Evolutionary conservation across 2,888 invertebrate species (phyloP), one percentile per base, ranked within the genome.

Genomic region (Tachystola acroxantha): DNA sequence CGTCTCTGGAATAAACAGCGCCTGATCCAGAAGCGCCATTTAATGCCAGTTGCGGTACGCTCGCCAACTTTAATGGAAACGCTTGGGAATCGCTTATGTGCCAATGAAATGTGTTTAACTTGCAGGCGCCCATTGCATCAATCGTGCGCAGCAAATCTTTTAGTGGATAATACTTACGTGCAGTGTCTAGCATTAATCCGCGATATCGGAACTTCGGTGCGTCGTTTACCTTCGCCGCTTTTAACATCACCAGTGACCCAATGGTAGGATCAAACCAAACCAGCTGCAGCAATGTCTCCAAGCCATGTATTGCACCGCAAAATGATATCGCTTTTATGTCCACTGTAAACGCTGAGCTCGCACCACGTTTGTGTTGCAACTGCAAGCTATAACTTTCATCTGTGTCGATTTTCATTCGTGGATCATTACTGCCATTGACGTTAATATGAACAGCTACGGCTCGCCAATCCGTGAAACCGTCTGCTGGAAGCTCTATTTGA

Each of bases 101-200:
- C 97, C 97, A 97, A 66, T 97, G 97, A 62, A 97, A 93, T 0
- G 95, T 94, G 73, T 97, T 97, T 34, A 97, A 77, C 78, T 97
- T 97, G 44, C 92, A 91, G 42, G 93, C 91, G 0, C 94, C 91
- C 97, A 97, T 97, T 2, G 92, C 96, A 37, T 94, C 92, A 57
- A 97, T 77, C 10, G 93, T 91, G 5, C 90, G 86, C 55, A 92
- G 89, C 30, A 94, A 81, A 38, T 91, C 88, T 19, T 88, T 87
- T 7, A 94, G 80, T 0, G 94, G 91, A 57, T 97, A 91, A 68
- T 91, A 97, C 68, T 96, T 96, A 5, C 96, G 87, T 0, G 96
- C 93, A 0, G 97, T 96, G 64, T 98, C 98, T 36, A 98, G 71
- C 82, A 97, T 90, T 7, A 98, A 68, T 4, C 98, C 97, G 16